Base-by-base conservation (phyloP, 1,140 invertebrate genomes). In the Bombus haemorrhoidalis region DNA sequence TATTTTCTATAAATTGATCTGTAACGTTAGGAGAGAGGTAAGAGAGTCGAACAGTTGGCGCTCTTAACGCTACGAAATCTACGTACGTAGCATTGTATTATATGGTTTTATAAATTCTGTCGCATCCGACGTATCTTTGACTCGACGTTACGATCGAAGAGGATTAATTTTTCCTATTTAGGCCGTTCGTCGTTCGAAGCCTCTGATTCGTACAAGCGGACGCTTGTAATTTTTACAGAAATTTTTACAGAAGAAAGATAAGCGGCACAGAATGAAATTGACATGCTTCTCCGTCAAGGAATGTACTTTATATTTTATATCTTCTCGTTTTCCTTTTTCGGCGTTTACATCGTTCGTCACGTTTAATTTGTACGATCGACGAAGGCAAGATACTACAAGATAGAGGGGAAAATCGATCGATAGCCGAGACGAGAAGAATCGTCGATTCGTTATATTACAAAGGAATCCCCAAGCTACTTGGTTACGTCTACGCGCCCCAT, bases 401-500 rank as follows among this genome's bases (percentile, higher is more conserved):
- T 3, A 15, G 0, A 28, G 34, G 25, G 34, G 6, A 72, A 71
- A 71, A 39, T 81, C 53, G 10, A 28, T 59, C 41, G 32, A 78
- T 47, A 47, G 37, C 28, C 28, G 47, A 47, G 47, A 37, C 53
- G 71, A 80, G 34, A 86, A 77, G 78, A 66, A 86, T 84, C 81
- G 62, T 57, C 57, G 85, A 90, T 91, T 86, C 81, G 34, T 84
- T 62, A 62, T 62, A 62, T 64, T 87, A 91, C 86, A 92, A 93
- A 91, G 91, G 81, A 91, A 89, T 91, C 86, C 88, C 86, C 79
- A 73, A 86, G 66, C 84, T 87, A 90, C 86, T 91, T 91, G 77
- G 87, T 8, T 53, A 85, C 81, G 86, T 84, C 84, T 73, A 83
- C 73, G 73, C 85, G 83, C 83, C 81, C 90, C 77, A 89, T 89